A percentile compares a stretch with the other conserved stretches of the same genome.
Evolutionary conservation across 2,113 vertebrate genomes (phyloP).

Genomic region (Sapayoa aenigma): DNA sequence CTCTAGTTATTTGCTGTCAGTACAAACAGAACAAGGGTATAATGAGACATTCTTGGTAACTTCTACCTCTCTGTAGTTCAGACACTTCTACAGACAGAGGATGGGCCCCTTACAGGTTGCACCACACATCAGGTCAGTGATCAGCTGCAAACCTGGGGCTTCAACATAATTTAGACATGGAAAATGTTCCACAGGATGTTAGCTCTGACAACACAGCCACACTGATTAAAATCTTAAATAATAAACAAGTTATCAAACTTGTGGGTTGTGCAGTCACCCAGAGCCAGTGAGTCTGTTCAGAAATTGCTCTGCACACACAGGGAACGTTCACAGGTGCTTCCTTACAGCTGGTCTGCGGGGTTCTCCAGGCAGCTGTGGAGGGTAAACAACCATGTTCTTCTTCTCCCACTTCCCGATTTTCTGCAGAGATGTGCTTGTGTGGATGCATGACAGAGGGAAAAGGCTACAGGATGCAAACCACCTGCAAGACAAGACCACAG

Average conservation of each 20-base stretch:
- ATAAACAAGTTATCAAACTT: neutral
- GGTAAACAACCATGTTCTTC: slow-evolving; percentile 82
- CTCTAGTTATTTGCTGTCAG: neutral
- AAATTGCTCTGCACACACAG: neutral
- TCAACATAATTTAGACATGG: neutral
- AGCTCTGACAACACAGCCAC: neutral
- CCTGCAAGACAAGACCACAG: slow-evolving; percentile 67
- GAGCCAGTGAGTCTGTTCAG: neutral
- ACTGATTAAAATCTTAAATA: neutral
- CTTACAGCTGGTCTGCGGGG: slow-evolving; percentile 89
- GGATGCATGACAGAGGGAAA: slow-evolving; percentile 75
- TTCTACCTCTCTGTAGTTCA: neutral
- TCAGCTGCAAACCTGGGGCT: neutral
- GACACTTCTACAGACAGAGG: neutral
- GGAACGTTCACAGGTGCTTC: neutral
- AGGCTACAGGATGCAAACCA: slow-evolving; percentile 31
- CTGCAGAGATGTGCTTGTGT: slow-evolving; percentile 74
- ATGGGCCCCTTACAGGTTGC: neutral
- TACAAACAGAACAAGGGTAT: neutral
- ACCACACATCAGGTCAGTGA: neutral
- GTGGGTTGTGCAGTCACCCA: neutral
- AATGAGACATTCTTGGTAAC: neutral
- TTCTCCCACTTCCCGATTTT: slow-evolving; percentile 81
- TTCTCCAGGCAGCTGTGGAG: slow-evolving; percentile 86
- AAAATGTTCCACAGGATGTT: neutral